phyloP scores from a whole-genome alignment of 1,140 invertebrate genomes.

The Trypoxylus dichotomus region DNA sequence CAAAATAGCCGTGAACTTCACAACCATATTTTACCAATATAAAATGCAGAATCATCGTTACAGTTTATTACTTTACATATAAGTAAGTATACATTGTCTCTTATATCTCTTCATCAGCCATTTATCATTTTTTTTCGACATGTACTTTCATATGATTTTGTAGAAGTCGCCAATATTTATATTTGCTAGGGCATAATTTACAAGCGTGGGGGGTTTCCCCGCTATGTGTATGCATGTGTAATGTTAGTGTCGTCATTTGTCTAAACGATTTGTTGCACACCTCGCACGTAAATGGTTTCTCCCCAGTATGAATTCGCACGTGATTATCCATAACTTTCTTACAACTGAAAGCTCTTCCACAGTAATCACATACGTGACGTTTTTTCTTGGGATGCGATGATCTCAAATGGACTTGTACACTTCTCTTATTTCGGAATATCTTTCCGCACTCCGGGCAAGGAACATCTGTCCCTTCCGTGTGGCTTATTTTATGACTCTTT shows the following conservation, averaged over 20 bases:
- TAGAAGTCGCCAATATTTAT: conserved; percentile 40
- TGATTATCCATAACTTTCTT: conserved; percentile 41
- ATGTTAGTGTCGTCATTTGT: conserved; percentile 38
- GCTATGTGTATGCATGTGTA: conserved; percentile 37
- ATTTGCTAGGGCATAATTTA: conserved; percentile 45
- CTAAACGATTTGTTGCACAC: conserved; percentile 69
- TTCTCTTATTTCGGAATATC: background rate
- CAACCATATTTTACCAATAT: background rate
- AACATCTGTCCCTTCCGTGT: background rate
- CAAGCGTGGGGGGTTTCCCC: conserved; percentile 46
- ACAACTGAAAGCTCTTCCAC: conserved; percentile 26
- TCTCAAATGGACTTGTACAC: conserved; percentile 11
- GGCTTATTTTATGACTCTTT: background rate
- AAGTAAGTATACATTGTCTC: no score
- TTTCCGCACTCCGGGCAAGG: background rate
- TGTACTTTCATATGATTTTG: conserved; percentile 36
- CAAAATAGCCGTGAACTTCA: no score
- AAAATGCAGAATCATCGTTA: background rate
- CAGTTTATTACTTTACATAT: no score
- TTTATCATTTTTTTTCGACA: background rate
- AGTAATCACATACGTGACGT: conserved; percentile 23
- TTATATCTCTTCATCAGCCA: no score
- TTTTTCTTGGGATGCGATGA: background rate
- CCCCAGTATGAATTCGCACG: conserved; percentile 47
- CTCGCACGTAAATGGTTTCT: conserved; percentile 42